A percentile compares a stretch with the other conserved stretches of the same genome.
phyloP scores from a whole-genome alignment of 30 jellyfish, hydroid and myxozoan genomes.

The Aurelia sp. region DNA sequence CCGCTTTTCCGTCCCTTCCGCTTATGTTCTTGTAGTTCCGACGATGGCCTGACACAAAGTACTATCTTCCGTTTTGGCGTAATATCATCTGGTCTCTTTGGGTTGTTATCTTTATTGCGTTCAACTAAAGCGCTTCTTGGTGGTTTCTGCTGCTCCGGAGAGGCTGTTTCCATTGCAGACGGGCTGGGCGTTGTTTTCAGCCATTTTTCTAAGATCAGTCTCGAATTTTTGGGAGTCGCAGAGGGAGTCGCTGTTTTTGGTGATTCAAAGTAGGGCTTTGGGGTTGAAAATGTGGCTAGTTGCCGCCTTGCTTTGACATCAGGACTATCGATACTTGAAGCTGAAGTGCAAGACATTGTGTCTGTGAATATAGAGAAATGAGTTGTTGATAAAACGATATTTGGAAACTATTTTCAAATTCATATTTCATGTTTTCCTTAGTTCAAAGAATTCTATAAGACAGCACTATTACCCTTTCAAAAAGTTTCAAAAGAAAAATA shows the following conservation, averaged over 20 bases:
- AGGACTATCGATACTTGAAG: constrained; percentile 24
- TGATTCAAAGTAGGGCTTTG: constrained; percentile 9
- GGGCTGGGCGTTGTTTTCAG: constrained; percentile 63
- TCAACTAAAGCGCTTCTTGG: constrained; percentile 18
- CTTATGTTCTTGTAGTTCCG: constrained; percentile 23
- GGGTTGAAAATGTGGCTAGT: constrained; percentile 35
- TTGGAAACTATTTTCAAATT: too few species aligned
- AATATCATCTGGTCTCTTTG: not conserved
- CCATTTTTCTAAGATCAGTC: constrained; percentile 59
- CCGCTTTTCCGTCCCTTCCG: constrained; percentile 22
- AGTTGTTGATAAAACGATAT: too few species aligned
- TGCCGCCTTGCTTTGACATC: not conserved
- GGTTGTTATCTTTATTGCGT: constrained; percentile 6
- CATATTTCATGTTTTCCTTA: too few species aligned
- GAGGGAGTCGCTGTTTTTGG: not conserved
- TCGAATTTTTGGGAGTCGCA: constrained; percentile 56
- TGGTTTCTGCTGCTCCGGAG: constrained; percentile 4
- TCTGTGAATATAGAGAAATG: not conserved
- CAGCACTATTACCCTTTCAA: too few species aligned
- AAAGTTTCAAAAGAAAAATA: too few species aligned
- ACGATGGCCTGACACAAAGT: constrained; percentile 50
- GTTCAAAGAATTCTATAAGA: too few species aligned
- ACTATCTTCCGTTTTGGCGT: constrained; percentile 34
- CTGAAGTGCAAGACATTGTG: constrained; percentile 31
- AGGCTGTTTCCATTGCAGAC: not conserved